Base-by-base conservation (phyloP, 2,113 vertebrate genomes). In the Ctenodactylus gundi region DNA sequence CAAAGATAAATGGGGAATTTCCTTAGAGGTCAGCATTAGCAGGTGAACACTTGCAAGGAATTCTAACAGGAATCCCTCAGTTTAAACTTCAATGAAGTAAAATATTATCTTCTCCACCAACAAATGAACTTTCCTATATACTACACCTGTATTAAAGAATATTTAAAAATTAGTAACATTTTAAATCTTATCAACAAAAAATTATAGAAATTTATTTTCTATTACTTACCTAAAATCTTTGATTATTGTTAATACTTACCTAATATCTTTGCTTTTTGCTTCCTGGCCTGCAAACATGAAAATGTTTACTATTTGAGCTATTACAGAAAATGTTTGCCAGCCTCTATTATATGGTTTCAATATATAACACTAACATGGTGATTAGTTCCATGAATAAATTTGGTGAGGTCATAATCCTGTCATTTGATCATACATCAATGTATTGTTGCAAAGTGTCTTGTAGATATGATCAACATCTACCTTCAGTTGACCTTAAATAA, bases 111-210 rank as follows among this genome's bases (percentile, higher is more conserved):
- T 17, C 21, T 25, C 13, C 36, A 58, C 36, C 44, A 34, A 17
- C 12, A 49, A 58, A 83, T 86, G 39, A 60, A 70, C 70, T 72
- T 77, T 29, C 78, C 46, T 81, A 25, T 39, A 46, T 84, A 46
- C 10, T 78, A 73, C 31, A 39, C 57, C 20, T 55, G 1, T 83
- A 55, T 73, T 68, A 90, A 36, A 75, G 87, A 90, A 67, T 20
- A 81, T 9, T 72, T 46, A 64, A 21, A 65, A 44, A 57, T 11
- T 46, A 85, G 60, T 82, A n/a, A n/a, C 88, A 84, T 88, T 93
- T 93, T 72, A 53, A 58, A 82, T 91, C 57, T 91, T 81, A 82
- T 72, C 39, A 77, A 20, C 57, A 46, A 55, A 91, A 85, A 78
- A 17, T n/a, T 49, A 9, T 84, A 39, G 75, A 84, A 68, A 20